These are phyloP conservation scores for Rhimphoctona megacephalus DNA, from an alignment of 2,888 invertebrate genomes.

Conservation along the genomic window DNA sequence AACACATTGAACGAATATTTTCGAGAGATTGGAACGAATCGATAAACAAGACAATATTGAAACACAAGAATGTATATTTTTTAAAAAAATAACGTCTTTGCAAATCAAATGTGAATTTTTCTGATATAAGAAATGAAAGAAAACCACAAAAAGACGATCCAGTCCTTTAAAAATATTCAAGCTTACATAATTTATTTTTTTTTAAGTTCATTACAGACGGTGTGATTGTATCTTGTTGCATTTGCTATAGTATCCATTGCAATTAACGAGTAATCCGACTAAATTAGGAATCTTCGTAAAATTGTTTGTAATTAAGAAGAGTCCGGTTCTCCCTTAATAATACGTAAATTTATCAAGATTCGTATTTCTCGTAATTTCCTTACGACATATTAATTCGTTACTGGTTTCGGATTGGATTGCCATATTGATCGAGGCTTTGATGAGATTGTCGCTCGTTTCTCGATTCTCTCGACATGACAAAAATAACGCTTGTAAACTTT, in stretches of 20 bases:
- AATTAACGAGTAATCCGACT: slow-evolving; percentile 23
- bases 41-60: not conserved
- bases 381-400: slow-evolving; percentile 9
- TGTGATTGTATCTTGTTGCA: slow-evolving; percentile 42
- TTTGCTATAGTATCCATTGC: slow-evolving; percentile 32
- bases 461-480: not conserved
- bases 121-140: too few relatives aligned
- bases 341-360: slow-evolving; percentile 14
- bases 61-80: not conserved
- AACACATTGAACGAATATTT: not conserved
- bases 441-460: not conserved
- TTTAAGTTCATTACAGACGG: slow-evolving; percentile 29
- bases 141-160: not conserved
- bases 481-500: not conserved
- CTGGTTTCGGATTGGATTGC: not conserved
- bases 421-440: not conserved
- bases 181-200: slow-evolving; percentile 19
- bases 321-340: slow-evolving; percentile 28
- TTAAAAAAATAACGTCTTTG: not conserved
- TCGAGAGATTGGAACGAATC: not conserved
- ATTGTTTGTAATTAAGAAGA: slow-evolving; percentile 32
- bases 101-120: not conserved
- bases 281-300: slow-evolving; percentile 21
- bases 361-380: slow-evolving; percentile 8
- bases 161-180: not conserved